Conservation (phyloP, 1,140 invertebrate species). For the Sinella curviseta region DNA sequence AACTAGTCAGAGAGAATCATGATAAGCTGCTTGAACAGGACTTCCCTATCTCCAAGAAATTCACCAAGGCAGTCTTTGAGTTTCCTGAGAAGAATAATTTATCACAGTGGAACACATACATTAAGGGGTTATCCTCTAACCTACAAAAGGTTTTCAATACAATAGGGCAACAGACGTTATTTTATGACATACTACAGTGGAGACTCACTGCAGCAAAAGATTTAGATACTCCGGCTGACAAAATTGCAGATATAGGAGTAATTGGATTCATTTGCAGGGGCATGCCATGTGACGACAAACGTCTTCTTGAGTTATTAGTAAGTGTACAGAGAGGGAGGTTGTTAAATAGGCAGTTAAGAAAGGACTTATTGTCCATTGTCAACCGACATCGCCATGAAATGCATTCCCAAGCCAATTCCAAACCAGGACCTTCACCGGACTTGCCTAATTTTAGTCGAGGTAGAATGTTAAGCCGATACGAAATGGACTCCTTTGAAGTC, state of each 20-base stretch:
- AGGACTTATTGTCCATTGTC: no score
- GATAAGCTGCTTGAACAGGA: not conserved
- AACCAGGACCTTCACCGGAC: no score
- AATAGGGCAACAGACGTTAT: not conserved
- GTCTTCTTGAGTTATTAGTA: no score
- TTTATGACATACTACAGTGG: not conserved
- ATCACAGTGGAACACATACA: not conserved
- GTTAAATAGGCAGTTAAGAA: no score
- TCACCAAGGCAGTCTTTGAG: not conserved
- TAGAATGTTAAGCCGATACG: no score
- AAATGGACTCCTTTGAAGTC: no score
- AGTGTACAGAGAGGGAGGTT: no score
- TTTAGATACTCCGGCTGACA: not conserved
- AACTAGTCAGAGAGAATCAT: not conserved
- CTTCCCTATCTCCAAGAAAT: not conserved
- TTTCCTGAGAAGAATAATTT: not conserved
- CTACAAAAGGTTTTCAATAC: not conserved
- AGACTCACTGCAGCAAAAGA: not conserved
- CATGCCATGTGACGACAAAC: no score
- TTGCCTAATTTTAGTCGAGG: no score
- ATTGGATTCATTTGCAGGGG: not conserved
- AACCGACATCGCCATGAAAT: no score
- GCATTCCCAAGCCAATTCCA: no score
- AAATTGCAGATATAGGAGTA: not conserved
- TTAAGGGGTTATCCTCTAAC: not conserved